Evolutionary conservation across 2,888 invertebrate species (phyloP), one percentile per base, ranked within the genome.

Genomic region (Euzophera pinguis): DNA sequence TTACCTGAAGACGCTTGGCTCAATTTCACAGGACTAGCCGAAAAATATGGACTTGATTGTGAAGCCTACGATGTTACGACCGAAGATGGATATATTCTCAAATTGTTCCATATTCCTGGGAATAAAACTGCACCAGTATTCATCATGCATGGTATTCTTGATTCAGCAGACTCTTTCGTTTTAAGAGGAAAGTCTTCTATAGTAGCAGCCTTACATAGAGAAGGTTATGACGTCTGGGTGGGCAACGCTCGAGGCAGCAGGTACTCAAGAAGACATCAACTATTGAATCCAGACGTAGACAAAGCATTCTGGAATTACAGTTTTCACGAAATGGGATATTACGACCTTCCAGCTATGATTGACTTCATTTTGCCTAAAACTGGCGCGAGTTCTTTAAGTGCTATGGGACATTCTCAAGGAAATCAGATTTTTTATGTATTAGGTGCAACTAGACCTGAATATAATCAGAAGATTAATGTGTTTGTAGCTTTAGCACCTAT

Each of bases 381-480:
- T 39, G 41, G 41, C 6, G 29, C 12, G 29, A 14, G 1, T 2
- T 1, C 29, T 3, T 17, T 50, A 32, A 50, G 32, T 50, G 49
- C 49, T 10, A 74, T 93, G 13, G 95, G 94, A 0, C 93, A 94
- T 69, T 94, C 94, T 0, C 85, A 84, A 63, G 95, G 94, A 12
- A 91, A 90, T 0, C 91, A 91, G 0, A 65, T 73, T 5, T 91
- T 91, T 61, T 92, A 81, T 55, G 89, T 91, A 0, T 81, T 92
- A 75, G 72, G 80, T 0, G 81, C 91, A 0, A 72, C 76, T 42
- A 66, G 67, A 29, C 91, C 92, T 0, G 86, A 91, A 53, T 92
- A 92, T 63, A 92, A 92, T 62, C 62, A 73, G 0, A 92, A 92
- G 70, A 78, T 93, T 5, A 79, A 76, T 42, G 69, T 85, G 0